Conservation (phyloP, 2,797 vertebrate species). For the Micrastur ruficollis region DNA sequence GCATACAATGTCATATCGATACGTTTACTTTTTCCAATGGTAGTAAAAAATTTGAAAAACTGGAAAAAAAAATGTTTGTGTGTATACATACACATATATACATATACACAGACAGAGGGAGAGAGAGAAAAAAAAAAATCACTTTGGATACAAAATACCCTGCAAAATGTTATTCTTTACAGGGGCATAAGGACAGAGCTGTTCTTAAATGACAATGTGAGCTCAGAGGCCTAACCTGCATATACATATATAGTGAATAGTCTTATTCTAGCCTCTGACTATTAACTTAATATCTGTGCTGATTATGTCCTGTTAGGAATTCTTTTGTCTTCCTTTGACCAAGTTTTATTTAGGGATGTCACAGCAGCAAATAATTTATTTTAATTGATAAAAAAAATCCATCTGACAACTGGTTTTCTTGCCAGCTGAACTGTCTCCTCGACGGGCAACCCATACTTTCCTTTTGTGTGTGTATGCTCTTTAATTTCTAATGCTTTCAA, state of each 20-base stretch:
- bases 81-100: not conserved
- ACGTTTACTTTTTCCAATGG: not conserved
- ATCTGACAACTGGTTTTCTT: conserved; percentile 8
- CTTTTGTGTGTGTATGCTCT: not conserved
- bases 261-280: not conserved
- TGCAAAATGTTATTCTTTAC: not conserved
- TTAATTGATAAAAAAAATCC: conserved; percentile 23
- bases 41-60: not conserved
- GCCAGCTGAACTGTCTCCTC: not conserved
- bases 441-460: not conserved
- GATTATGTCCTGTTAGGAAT: conserved; percentile 2
- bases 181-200: not conserved
- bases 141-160: not conserved
- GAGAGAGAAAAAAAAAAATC: not conserved
- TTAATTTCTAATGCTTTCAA: conserved; percentile 19
- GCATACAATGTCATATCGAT: not conserved
- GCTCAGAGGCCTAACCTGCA: not conserved
- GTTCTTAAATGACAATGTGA: not conserved
- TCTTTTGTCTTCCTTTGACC: not conserved
- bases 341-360: not conserved
- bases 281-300: conserved; percentile 17
- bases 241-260: not conserved
- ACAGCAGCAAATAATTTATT: not conserved
- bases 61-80: not conserved
- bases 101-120: not conserved